Conservation (phyloP, 2,888 invertebrate species). For the Ormia ochracea region DNA sequence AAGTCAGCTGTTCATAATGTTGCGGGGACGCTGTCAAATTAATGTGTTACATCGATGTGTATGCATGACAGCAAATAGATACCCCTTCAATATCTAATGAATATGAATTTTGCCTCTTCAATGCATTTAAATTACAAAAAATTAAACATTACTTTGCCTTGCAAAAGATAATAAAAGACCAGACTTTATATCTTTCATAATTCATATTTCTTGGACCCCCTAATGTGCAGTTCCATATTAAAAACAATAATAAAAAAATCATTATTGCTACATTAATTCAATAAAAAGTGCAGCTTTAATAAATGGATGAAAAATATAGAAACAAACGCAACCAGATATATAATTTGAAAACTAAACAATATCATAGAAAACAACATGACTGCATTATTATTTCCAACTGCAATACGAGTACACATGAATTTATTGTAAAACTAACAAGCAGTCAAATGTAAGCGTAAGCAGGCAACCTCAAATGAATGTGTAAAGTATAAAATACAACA, state of each 20-base stretch:
- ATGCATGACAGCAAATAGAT: no score
- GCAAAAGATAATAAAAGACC: no score
- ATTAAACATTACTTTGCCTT: no score
- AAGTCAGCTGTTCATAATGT: no score
- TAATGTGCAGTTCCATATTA: background rate
- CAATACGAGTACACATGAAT: background rate
- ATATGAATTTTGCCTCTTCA: no score
- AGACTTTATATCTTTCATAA: no score
- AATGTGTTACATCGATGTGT: no score
- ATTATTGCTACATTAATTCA: conserved; percentile 32
- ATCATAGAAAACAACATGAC: conserved; percentile 1
- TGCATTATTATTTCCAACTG: conserved; percentile 16
- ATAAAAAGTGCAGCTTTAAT: conserved; percentile 41
- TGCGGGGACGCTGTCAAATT: no score
- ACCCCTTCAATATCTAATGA: no score
- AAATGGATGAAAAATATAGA: conserved; percentile 7
- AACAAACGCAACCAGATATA: conserved; percentile 4
- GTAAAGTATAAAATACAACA: conserved; percentile 30
- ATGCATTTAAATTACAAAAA: no score
- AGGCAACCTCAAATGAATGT: background rate
- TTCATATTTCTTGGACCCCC: no score
- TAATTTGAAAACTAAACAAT: background rate
- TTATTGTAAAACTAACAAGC: background rate
- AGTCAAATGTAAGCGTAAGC: background rate
- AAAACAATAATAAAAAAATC: background rate